Base-by-base conservation (phyloP, 1,140 invertebrate species). In the Drosophila mauritiana region DNA sequence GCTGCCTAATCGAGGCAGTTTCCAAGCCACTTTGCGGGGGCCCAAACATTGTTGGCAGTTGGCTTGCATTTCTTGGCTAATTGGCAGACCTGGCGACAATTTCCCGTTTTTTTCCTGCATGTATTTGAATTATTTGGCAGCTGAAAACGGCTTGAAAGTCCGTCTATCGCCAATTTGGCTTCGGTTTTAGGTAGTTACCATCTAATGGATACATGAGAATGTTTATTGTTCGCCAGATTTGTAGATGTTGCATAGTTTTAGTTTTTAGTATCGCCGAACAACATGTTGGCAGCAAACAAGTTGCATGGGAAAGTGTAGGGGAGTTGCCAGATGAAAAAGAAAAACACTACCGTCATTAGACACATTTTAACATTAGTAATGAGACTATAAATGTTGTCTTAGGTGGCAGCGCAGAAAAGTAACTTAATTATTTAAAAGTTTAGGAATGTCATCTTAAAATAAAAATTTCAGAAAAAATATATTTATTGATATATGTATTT, bases 51-150 rank as follows among this genome's bases (percentile, higher is more conserved):
- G 11, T 58, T 75, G 63, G 64, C 75, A 43, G 43, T 52, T 55
- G 70, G 62, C 78, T 65, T 65, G 48, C 53, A 73, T 64, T 65
- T 82, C 76, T 68, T 73, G 78, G 78, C 78, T 77, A 84, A 73
- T 69, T 80, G 78, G 78, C 78, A 64, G 73, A 57, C 46, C 63
- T 64, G 64, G 53, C 64, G 39, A 48, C 45, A 58, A 64, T 61
- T 54, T 49, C 39, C 53, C 48, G 7, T 52, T 53, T 31, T 43
- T 40, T 56, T 20, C 34, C 20, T 46, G 3, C 31, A 10, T 59
- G 13, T 17, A 34, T 39, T 63, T 42, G 10, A 52, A 64, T 52
- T 40, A 70, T 72, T 81, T 83, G 80, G 81, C 81, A 76, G 34
- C 25, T 53, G 46, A 40, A 45, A 61, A 59, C 31, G 57, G 46